phyloP scores from a whole-genome alignment of 1,140 invertebrate genomes.

The Heliconius eleuchia region DNA sequence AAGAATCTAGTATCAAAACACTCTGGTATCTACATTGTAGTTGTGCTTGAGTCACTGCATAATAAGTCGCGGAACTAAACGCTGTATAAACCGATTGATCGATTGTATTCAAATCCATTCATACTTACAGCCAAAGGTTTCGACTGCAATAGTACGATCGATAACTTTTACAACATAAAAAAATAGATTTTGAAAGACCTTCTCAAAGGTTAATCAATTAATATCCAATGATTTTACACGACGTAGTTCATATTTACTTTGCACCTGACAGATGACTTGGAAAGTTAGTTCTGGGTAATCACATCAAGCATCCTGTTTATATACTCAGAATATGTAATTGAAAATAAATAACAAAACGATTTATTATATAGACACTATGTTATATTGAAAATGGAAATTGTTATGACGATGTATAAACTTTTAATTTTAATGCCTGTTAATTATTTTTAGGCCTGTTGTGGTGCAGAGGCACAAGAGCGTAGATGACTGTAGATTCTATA shows the following conservation, averaged over 20 bases:
- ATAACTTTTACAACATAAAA: background rate
- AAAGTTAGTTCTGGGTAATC: background rate
- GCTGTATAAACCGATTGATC: too few relatives aligned
- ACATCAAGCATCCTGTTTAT: background rate
- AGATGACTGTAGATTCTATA: too few relatives aligned
- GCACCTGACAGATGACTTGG: background rate
- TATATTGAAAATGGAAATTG: background rate
- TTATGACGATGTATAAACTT: background rate
- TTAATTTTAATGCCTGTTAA: too few relatives aligned
- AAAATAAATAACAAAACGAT: background rate
- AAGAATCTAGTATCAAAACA: too few relatives aligned
- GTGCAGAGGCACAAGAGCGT: too few relatives aligned
- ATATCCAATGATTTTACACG: background rate
- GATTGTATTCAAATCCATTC: too few relatives aligned
- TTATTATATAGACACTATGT: background rate
- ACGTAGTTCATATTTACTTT: background rate
- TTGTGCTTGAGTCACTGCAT: background rate
- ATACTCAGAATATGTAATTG: conserved; percentile 6
- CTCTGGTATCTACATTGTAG: too few relatives aligned
- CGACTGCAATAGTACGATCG: too few relatives aligned
- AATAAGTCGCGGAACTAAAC: too few relatives aligned
- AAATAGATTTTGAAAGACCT: background rate
- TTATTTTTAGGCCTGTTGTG: too few relatives aligned
- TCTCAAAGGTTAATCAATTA: background rate
- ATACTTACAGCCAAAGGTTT: too few relatives aligned